Percentiles rank a stretch among this genome's conserved stretches.
phyloP scores from a whole-genome alignment of 2,113 vertebrate genomes.

The Morone saxatilis region DNA sequence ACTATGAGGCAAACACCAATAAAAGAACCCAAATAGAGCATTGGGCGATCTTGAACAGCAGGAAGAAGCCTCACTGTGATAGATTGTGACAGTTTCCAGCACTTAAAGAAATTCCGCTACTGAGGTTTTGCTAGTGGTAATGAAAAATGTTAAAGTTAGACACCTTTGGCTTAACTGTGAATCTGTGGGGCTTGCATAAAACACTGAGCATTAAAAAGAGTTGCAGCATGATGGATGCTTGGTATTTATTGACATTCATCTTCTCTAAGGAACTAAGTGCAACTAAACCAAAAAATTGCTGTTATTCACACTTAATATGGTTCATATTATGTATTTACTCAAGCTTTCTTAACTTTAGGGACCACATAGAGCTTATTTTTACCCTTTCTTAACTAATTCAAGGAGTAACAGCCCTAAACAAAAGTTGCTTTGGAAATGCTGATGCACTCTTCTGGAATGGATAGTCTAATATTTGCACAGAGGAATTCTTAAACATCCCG shows the following conservation, averaged over 20 bases:
- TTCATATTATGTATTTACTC: not conserved
- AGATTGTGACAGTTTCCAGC: conserved; percentile 17
- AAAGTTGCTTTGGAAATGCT: conserved; percentile 59
- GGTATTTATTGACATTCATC: conserved; percentile 72
- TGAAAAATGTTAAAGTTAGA: conserved; percentile 40
- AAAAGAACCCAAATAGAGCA: conserved; percentile 36
- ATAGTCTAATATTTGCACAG: conserved; percentile 74
- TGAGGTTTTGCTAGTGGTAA: conserved; percentile 28
- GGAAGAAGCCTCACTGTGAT: conserved; percentile 3
- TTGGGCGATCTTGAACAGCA: not conserved
- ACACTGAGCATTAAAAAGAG: conserved; percentile 28
- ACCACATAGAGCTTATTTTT: conserved; percentile 12
- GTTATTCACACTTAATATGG: conserved; percentile 22
- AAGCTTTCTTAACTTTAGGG: conserved; percentile 15
- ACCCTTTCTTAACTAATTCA: conserved; percentile 3
- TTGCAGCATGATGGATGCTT: conserved; percentile 63
- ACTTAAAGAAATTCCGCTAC: conserved; percentile 14
- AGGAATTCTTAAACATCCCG: conserved; percentile 71
- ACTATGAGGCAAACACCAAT: conserved; percentile 27
- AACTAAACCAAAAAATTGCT: conserved; percentile 36
- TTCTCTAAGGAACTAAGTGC: conserved; percentile 32
- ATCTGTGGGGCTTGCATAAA: conserved; percentile 19
- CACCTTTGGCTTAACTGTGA: conserved; percentile 37
- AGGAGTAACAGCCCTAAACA: conserved; percentile 12
- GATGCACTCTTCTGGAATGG: conserved; percentile 58